These are phyloP conservation scores for Batillaria attramentaria DNA, from an alignment of 1,140 invertebrate genomes.

Conservation along the genomic window DNA sequence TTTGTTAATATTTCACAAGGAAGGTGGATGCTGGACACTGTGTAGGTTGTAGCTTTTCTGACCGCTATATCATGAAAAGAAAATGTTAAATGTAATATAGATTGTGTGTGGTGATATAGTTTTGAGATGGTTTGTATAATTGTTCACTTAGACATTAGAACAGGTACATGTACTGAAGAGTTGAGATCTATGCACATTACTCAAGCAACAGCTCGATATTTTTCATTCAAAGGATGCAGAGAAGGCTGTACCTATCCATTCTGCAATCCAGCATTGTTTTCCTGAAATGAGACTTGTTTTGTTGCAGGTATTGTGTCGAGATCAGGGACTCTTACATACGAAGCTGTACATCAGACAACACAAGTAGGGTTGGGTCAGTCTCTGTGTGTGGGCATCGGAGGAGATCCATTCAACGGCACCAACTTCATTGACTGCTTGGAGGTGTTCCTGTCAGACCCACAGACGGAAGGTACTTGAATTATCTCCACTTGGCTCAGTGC, in stretches of 20 bases:
- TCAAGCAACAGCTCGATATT: too few relatives aligned
- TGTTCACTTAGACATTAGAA: too few relatives aligned
- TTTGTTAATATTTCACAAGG: too few relatives aligned
- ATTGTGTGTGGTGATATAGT: too few relatives aligned
- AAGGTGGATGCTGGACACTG: too few relatives aligned
- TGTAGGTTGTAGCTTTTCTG: too few relatives aligned
- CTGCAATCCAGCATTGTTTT: not conserved
- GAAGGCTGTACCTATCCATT: not conserved
- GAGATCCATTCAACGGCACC: conserved; percentile 99
- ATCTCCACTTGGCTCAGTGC: conserved; percentile 1
- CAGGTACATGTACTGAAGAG: too few relatives aligned
- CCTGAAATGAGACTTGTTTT: conserved; percentile 6
- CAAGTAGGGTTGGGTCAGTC: conserved; percentile 96
- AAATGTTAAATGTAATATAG: too few relatives aligned
- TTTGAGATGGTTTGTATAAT: too few relatives aligned
- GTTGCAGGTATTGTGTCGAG: conserved; percentile 92
- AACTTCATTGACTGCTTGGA: conserved; percentile 99
- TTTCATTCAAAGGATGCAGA: not conserved
- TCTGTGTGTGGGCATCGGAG: conserved; percentile 98
- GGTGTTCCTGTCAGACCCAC: conserved; percentile 93
- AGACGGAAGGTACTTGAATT: conserved; percentile 79
- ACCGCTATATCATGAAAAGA: too few relatives aligned
- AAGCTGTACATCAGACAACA: conserved; percentile 98
- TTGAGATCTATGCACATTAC: too few relatives aligned
- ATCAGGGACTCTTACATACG: conserved; percentile 98